These are phyloP conservation scores for Crossocerus cetratus DNA, from an alignment of 2,888 invertebrate species.

Conservation along the genomic window DNA sequence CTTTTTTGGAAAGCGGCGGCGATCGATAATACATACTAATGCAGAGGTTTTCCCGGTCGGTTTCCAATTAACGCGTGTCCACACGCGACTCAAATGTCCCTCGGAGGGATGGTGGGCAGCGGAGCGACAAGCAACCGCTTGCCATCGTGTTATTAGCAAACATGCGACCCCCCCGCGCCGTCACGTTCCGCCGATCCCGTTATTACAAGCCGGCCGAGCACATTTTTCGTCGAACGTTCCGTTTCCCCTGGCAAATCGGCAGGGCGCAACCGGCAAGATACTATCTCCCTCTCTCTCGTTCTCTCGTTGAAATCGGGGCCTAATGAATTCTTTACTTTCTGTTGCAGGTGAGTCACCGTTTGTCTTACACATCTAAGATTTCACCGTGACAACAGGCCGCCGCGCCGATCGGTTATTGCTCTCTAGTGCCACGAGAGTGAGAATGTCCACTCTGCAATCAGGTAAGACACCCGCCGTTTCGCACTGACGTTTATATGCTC, in stretches of 20 bases:
- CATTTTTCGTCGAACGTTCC: conserved; percentile 11
- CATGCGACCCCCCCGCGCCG: conserved; percentile 20
- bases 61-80: conserved; percentile 49
- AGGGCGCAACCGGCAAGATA: too few relatives aligned
- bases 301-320: not conserved
- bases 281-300: too few relatives aligned
- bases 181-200: conserved; percentile 45
- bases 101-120: conserved; percentile 24
- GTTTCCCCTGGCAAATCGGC: not conserved
- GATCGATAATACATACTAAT: conserved; percentile 18
- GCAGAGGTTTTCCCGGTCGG: conserved; percentile 42
- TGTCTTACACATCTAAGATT: conserved; percentile 1
- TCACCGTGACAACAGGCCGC: not conserved
- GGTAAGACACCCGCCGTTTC: conserved; percentile 4
- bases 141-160: conserved; percentile 39
- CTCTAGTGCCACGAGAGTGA: not conserved
- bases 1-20: conserved; percentile 15
- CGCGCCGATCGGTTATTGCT: conserved; percentile 6
- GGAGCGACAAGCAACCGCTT: conserved; percentile 23
- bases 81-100: conserved; percentile 53
- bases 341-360: conserved; percentile 52
- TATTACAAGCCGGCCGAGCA: not conserved
- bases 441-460: not conserved
- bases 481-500: conserved; percentile 13
- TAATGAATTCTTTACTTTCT: conserved; percentile 21